Base-by-base conservation (phyloP, 2,888 invertebrate genomes). In the Cheilosia variabilis region DNA sequence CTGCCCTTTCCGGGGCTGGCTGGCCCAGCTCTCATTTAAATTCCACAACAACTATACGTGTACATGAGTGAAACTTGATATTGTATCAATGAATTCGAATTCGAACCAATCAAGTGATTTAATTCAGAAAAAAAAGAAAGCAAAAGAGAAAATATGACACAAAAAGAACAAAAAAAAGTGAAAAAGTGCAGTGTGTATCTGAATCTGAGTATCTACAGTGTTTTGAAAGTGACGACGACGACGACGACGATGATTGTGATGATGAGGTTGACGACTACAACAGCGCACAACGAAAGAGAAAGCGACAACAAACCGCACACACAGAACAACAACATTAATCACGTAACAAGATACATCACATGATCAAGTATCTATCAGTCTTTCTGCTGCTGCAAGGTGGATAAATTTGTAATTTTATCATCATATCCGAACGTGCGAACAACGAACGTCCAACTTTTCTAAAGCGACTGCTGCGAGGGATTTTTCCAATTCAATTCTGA, bases 281-380 rank as follows among this genome's bases (percentile, higher is more conserved):
- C 1, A 19, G 7, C 19, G 5, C 13, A 63, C 75, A 62, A 73
- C 73, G 84, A 84, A 84, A 84, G 84, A 84, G 84, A 84, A 84
- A 84, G 84, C 50, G 55, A 55, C 65, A 71, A 19, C 60, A 37
- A 58, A 58, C 24, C 53, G 24, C 4, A 57, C 15, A 24, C 4
- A 57, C 15, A 66, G 41, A 15, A 68, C 37, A 41, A 22, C 53
- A 15, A 52, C 31, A 43, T 50, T 72, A 57, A 65, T 84, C 69
- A 79, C 68, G 73, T 75, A 79, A 84, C 66, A 69, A 83, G 66
- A 73, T 68, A 83, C 69, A 84, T 84, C 83, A 79, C 69, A 73
- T 75, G 63, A 79, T 79, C 47, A 69, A n/a, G 22, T 50, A 19
- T 52, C 65, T 77, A 63, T 68, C 68, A 58, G 57, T 78, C 43